Evolutionary conservation across 1,140 invertebrate species (phyloP).

Genomic region (Piezodorus guildinii): DNA sequence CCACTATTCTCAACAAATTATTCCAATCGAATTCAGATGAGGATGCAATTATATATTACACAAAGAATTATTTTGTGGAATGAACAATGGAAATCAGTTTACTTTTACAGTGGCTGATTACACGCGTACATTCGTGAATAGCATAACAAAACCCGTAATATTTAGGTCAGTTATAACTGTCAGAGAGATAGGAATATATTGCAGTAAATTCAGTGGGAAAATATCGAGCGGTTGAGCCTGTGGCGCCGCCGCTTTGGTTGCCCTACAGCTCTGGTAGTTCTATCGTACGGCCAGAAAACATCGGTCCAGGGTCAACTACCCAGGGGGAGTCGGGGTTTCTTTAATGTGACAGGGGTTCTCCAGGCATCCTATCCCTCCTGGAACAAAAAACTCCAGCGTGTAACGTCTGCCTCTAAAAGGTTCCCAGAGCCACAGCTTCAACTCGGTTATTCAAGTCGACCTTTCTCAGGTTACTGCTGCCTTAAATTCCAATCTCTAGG

Average conservation of each 20-base stretch:
- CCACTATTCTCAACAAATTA: no score
- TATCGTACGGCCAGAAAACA: neutral
- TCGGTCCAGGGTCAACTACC: neutral
- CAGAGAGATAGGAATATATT: no score
- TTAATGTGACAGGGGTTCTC: no score
- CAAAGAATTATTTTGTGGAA: neutral
- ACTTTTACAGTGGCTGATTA: neutral
- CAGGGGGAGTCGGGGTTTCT: neutral
- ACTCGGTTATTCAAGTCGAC: no score
- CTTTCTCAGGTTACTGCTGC: neutral
- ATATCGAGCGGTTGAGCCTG: neutral
- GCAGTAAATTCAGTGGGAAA: no score
- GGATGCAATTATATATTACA: neutral
- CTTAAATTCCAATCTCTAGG: neutral
- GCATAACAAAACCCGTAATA: neutral
- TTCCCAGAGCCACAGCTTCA: neutral
- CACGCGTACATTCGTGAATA: neutral
- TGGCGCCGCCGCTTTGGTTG: constrained; percentile 4
- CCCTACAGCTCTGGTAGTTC: neutral
- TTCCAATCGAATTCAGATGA: neutral
- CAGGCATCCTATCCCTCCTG: neutral
- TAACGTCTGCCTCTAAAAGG: neutral
- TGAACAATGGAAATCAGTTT: neutral
- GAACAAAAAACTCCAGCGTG: neutral
- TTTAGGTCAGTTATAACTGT: neutral